Conservation (phyloP, 2,797 vertebrate species). For the Myoxocephalus aenaeus region DNA sequence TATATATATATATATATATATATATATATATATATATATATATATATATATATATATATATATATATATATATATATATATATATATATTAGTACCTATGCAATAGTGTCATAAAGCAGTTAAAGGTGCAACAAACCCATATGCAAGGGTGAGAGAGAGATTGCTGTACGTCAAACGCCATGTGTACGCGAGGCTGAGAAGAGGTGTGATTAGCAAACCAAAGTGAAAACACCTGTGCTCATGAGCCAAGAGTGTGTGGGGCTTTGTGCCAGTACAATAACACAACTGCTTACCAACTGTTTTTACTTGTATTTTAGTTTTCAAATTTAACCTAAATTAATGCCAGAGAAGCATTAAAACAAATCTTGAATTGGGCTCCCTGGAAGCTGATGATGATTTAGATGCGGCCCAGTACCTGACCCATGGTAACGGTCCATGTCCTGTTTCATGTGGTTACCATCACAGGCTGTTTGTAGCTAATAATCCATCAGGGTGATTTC, state of each 20-base stretch:
- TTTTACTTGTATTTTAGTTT: neutral
- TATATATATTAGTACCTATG: too few relatives aligned
- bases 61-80: too few relatives aligned
- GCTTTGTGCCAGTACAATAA: too few relatives aligned
- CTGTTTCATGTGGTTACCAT: neutral
- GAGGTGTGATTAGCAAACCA: too few relatives aligned
- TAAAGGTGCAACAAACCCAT: neutral
- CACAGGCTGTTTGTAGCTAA: neutral
- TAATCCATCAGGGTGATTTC: conserved; percentile 11
- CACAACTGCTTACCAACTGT: neutral
- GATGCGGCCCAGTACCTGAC: neutral
- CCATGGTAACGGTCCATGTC: neutral
- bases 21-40: too few relatives aligned
- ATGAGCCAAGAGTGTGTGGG: too few relatives aligned
- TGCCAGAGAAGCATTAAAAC: neutral
- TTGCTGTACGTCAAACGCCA: too few relatives aligned
- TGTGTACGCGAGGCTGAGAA: too few relatives aligned
- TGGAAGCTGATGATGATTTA: neutral
- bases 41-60: too few relatives aligned
- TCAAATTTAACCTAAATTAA: neutral
- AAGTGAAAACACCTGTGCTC: too few relatives aligned
- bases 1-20: too few relatives aligned
- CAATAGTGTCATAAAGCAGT: neutral
- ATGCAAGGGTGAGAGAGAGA: neutral
- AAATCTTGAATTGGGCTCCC: neutral